These are phyloP conservation scores for Cervus canadensis DNA, from an alignment of 2,113 vertebrate genomes.

Conservation along the genomic window DNA sequence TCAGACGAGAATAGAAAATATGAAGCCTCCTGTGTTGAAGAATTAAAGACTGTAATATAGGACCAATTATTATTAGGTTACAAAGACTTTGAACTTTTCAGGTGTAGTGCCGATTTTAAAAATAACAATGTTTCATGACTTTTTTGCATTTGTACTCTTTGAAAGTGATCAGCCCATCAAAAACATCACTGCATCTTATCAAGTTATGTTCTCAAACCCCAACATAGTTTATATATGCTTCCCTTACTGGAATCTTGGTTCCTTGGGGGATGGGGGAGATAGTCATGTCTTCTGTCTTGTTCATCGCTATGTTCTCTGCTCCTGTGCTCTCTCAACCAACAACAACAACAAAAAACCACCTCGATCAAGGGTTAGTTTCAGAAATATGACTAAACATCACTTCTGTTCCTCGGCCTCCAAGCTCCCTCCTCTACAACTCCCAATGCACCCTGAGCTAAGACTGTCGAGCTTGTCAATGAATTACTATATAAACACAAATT, in stretches of 20 bases:
- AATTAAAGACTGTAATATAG: neutral
- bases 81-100: neutral
- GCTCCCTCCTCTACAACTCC: neutral
- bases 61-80: neutral
- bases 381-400: neutral
- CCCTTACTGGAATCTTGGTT: neutral
- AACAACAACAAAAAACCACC: neutral
- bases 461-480: neutral
- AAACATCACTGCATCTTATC: neutral
- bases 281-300: too few species aligned
- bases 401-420: neutral
- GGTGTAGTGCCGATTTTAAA: neutral
- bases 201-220: neutral
- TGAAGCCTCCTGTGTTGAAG: neutral
- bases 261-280: rapidly evolving
- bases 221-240: neutral
- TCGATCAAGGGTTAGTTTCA: neutral
- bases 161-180: neutral
- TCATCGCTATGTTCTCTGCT: neutral
- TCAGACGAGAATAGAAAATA: neutral
- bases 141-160: neutral
- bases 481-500: neutral
- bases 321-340: neutral
- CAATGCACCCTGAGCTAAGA: neutral
- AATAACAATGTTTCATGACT: neutral